Evolutionary conservation across 2,797 vertebrate genomes (phyloP).

Genomic region (Acrocephalus scirpaceus): DNA sequence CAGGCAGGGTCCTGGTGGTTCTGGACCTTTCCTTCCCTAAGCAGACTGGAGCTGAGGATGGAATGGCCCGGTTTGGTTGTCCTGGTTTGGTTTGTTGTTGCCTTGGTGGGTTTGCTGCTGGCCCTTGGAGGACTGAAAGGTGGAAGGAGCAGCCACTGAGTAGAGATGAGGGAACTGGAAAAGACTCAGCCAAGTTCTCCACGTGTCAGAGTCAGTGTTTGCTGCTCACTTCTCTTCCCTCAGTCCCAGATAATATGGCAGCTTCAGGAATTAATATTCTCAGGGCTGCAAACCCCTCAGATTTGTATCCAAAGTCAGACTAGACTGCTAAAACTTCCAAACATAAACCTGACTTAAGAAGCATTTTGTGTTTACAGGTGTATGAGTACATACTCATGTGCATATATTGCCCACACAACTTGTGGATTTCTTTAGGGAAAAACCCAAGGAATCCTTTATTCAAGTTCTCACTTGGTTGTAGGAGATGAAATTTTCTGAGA

Average conservation of each 20-base stretch:
- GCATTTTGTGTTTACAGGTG: background rate
- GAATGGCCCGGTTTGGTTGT: background rate
- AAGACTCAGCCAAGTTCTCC: background rate
- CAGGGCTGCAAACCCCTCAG: background rate
- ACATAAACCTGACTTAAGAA: background rate
- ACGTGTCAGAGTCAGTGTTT: background rate
- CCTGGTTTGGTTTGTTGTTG: background rate
- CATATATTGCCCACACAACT: background rate
- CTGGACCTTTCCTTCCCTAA: background rate
- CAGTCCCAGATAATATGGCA: accelerated
- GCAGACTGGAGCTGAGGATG: background rate
- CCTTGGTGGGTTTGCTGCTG: background rate
- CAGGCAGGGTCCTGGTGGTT: background rate
- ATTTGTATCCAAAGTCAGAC: background rate
- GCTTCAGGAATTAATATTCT: background rate
- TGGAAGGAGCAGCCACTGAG: background rate
- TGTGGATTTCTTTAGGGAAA: background rate
- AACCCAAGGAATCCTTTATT: background rate
- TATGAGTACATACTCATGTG: accelerated
- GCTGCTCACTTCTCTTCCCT: background rate
- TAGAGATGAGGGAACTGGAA: background rate
- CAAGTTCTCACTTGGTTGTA: background rate
- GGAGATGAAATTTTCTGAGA: background rate
- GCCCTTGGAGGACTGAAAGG: background rate
- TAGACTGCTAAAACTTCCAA: background rate